phyloP scores from a whole-genome alignment of 2,797 vertebrate genomes.

The Eulemur mongoz region DNA sequence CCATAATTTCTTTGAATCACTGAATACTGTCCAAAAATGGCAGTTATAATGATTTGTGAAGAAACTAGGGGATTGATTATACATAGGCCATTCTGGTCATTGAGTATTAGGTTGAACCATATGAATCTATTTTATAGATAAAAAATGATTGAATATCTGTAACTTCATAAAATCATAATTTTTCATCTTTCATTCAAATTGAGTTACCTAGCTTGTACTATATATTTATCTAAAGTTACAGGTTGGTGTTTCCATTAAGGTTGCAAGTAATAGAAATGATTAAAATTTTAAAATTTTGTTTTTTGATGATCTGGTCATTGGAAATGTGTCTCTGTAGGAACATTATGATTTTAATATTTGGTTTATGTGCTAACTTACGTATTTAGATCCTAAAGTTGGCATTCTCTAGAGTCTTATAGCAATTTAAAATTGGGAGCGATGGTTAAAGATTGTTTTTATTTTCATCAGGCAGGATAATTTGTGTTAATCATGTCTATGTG shows the following conservation, averaged over 20 bases:
- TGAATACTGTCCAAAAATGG: not conserved
- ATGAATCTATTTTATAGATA: not conserved
- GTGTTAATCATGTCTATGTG: not conserved
- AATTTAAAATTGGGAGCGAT: not conserved
- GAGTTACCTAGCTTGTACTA: not conserved
- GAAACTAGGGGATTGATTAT: not conserved
- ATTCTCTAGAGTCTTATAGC: not conserved
- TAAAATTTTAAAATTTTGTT: not conserved
- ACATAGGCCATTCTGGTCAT: not conserved
- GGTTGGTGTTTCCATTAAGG: not conserved
- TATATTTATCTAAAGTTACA: not conserved
- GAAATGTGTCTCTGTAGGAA: not conserved
- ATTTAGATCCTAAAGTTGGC: not conserved
- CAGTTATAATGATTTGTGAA: not conserved
- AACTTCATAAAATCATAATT: not conserved
- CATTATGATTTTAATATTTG: not conserved
- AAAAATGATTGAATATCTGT: not conserved
- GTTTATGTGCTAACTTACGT: not conserved
- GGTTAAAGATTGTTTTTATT: constrained; percentile 28
- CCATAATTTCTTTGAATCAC: not conserved
- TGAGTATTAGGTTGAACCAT: not conserved
- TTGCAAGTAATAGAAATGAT: not conserved
- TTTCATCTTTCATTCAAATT: constrained; percentile 11
- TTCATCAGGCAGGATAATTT: constrained; percentile 10
- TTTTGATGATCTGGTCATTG: not conserved